Evolutionary conservation across 2,113 vertebrate species (phyloP).

Genomic region (Alligator sinensis): DNA sequence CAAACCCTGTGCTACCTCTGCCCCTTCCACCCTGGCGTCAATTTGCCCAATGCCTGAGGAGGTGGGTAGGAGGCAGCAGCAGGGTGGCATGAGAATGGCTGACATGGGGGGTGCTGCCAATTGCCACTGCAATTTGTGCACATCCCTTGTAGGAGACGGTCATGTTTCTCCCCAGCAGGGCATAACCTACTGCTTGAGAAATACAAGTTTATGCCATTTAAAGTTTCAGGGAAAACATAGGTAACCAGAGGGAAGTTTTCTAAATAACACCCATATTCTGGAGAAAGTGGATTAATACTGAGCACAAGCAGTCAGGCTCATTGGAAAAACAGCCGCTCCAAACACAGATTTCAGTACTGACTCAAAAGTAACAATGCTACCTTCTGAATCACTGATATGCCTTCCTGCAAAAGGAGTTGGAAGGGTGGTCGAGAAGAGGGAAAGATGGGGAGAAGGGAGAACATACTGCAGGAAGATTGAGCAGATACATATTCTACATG

Average conservation of each 20-base stretch:
- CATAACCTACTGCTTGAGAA: background rate
- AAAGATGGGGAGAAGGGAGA: background rate
- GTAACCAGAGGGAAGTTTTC: background rate
- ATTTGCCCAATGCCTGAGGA: too few relatives aligned
- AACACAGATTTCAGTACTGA: conserved; percentile 4
- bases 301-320: conserved; percentile 1
- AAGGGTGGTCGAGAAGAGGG: background rate
- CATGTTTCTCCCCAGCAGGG: too few relatives aligned
- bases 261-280: background rate
- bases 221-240: background rate
- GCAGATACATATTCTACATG: background rate
- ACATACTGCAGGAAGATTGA: background rate
- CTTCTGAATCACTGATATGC: background rate
- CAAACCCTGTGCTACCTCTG: too few relatives aligned
- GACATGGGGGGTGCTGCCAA: too few relatives aligned
- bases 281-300: background rate
- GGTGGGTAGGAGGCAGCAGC: too few relatives aligned
- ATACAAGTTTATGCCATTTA: background rate
- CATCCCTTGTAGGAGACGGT: too few relatives aligned
- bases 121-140: too few relatives aligned
- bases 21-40: too few relatives aligned
- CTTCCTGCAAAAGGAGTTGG: background rate
- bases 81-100: too few relatives aligned
- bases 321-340: background rate
- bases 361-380: conserved; percentile 15